Conservation (phyloP, 1,140 invertebrate species). For the Drosophila yakuba region DNA sequence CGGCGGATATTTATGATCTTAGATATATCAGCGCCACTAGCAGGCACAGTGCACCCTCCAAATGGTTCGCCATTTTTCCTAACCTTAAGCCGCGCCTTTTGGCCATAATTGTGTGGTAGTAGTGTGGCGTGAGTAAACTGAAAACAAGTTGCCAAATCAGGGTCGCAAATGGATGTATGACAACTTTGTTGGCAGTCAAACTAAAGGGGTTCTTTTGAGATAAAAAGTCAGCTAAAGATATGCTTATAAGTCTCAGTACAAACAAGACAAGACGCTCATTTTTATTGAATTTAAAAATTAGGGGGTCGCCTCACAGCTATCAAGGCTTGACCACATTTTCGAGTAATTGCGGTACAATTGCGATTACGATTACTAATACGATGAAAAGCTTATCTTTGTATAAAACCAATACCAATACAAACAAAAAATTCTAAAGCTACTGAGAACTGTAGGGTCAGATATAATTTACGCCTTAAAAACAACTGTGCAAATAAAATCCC, state of each 20-base stretch:
- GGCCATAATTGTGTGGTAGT: slow-evolving; percentile 26
- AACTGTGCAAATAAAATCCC: not conserved
- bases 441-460: too few relatives aligned
- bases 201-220: slow-evolving; percentile 10
- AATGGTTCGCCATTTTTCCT: slow-evolving; percentile 55
- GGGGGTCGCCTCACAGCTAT: too few relatives aligned
- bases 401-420: too few relatives aligned
- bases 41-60: slow-evolving; percentile 5
- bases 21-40: slow-evolving; percentile 53
- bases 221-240: not conserved
- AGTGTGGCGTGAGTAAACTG: slow-evolving; percentile 13
- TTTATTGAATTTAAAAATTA: too few relatives aligned
- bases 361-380: too few relatives aligned
- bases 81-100: slow-evolving; percentile 20
- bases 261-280: too few relatives aligned
- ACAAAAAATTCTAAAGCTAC: too few relatives aligned
- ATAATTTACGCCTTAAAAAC: too few relatives aligned
- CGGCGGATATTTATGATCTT: slow-evolving; percentile 53
- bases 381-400: too few relatives aligned
- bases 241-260: too few relatives aligned
- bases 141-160: slow-evolving; percentile 32
- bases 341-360: too few relatives aligned
- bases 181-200: slow-evolving; percentile 23
- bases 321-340: too few relatives aligned
- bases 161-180: slow-evolving; percentile 20